Evolutionary conservation across 2,797 vertebrate genomes (phyloP).

Genomic region (Agapornis canus): DNA sequence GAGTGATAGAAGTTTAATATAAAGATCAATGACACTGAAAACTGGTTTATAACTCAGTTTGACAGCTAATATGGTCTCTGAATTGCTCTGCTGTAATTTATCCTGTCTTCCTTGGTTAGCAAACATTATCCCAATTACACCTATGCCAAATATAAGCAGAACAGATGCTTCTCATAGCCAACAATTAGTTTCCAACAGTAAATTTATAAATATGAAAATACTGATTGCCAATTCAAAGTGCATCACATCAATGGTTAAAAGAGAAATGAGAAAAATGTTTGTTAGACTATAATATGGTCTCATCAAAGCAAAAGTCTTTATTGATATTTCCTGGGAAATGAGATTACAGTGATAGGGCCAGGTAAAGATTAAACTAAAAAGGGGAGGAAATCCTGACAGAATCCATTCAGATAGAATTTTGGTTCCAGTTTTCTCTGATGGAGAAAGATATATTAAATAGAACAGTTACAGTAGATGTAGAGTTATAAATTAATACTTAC

Average conservation of each 20-base stretch:
- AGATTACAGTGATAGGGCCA: background rate
- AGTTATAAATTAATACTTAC: background rate
- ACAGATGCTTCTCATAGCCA: constrained; percentile 3
- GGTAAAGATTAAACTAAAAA: constrained; percentile 3
- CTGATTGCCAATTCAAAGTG: background rate
- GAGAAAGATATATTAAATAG: background rate
- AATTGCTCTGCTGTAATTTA: background rate
- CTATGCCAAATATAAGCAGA: constrained; percentile 13
- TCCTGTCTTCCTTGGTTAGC: constrained; percentile 10
- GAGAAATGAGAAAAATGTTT: background rate
- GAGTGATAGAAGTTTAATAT: background rate
- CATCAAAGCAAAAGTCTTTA: background rate
- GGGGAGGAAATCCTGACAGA: background rate
- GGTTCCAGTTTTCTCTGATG: background rate
- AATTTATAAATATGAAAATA: background rate
- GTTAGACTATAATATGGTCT: background rate
- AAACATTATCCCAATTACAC: constrained; percentile 12
- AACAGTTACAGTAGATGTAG: background rate
- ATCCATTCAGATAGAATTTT: background rate
- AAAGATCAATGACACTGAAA: constrained; percentile 27
- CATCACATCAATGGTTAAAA: background rate
- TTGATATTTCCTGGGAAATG: background rate
- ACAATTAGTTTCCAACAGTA: background rate
- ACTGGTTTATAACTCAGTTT: constrained; percentile 26
- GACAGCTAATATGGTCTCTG: background rate